Evolutionary conservation across 2,113 vertebrate species (phyloP), one percentile per base, ranked within the genome.

Genomic region (Mesembrinibis cayennensis): DNA sequence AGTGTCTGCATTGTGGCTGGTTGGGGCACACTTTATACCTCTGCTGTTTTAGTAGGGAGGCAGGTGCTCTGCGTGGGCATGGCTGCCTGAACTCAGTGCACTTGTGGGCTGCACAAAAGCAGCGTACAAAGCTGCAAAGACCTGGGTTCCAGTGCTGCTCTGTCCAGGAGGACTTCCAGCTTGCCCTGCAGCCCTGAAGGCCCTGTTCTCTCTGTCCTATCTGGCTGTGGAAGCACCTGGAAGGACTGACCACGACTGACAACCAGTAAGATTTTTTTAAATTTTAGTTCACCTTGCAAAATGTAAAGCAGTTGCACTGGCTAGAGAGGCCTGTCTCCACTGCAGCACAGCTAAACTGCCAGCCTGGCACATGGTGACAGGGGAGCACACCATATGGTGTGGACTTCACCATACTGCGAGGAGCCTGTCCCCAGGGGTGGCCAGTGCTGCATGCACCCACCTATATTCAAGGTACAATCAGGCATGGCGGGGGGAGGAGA

Each of bases 361-460:
- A 67, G 20, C 23, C 47, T 65, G 45, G 69, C 27, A 44, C 9
- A 3, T 5, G 12, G 79, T 9, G 52, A 19, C 25, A 6, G 52
- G 62, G 44, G 38, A 59, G 61, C 34, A 21, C 7, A 5, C 56
- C 23, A 3, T 9, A 0, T 32, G 4, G 20, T 2, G 17, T 6
- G 30, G 17, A 6, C 16, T 34, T 11, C 13, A 42, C 40, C 40
- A 42, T 42, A 13, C 40, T 42, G 40, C 40, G 67, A 45, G 40
- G 44, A 71, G 29, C 23, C 18, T 14, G 69, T 38, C 13, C 32
- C 30, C 69, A 26, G 14, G 42, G 36, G 10, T 0, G 0, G 16
- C 23, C 42, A 13, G 8, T 16, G 72, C 53, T 53, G 19, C 0
- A 0, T 22, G 67, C 6, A 49, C 38, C n/a, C 38, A 1, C 58